phyloP scores from a whole-genome alignment of 2,888 invertebrate genomes.

The Amiota mariae region DNA sequence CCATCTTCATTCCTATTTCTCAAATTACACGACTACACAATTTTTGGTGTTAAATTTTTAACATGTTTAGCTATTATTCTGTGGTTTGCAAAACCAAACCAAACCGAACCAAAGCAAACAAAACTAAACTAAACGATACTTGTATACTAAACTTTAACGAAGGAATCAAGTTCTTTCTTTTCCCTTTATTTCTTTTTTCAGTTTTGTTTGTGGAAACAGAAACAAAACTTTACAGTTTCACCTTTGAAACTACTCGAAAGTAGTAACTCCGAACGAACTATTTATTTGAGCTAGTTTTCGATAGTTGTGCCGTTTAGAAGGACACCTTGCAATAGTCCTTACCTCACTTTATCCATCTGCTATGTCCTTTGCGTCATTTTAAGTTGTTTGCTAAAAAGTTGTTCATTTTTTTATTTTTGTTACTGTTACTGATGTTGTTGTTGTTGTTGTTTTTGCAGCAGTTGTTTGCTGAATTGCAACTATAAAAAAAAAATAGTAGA shows the following conservation, averaged over 20 bases:
- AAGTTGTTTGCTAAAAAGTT: background rate
- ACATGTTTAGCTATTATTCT: slow-evolving; percentile 15
- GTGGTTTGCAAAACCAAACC: background rate
- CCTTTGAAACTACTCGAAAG: background rate
- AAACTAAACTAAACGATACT: no score
- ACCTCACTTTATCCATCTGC: no score
- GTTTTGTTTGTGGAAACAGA: no score
- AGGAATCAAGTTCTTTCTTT: no score
- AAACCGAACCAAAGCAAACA: no score
- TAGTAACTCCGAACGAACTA: background rate
- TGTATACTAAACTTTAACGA: no score
- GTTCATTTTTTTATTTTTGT: background rate
- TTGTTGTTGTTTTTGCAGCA: background rate
- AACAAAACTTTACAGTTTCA: slow-evolving; percentile 6
- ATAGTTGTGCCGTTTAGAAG: background rate
- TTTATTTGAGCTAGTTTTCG: slow-evolving; percentile 17
- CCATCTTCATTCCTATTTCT: background rate
- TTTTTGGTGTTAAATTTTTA: slow-evolving; percentile 25
- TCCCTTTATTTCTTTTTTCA: no score
- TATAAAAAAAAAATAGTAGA: background rate
- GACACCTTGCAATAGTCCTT: no score
- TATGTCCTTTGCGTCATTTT: background rate
- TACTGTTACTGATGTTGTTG: background rate
- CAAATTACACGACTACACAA: background rate
- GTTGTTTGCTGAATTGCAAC: slow-evolving; percentile 1